A percentile compares a stretch with the other conserved stretches of the same genome.
Conservation (phyloP, 37 sponge, comb jelly and placozoan genomes). For the Ianthella basta region DNA sequence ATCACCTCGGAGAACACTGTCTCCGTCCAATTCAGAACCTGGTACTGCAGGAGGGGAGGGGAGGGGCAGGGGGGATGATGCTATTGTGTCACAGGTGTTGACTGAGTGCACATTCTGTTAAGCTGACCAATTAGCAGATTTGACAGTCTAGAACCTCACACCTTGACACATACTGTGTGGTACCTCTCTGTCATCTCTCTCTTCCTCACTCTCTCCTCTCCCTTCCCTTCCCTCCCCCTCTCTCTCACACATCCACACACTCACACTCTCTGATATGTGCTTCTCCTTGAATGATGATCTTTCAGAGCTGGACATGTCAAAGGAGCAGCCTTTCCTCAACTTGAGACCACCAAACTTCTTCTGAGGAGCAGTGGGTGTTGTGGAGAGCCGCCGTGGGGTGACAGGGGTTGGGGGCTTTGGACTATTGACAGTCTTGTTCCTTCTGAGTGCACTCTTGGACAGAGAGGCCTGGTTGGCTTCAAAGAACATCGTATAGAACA, state of each 20-base stretch:
- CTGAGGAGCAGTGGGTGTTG: not conserved
- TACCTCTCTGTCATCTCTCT: no score
- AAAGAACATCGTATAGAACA: slow-evolving; percentile 11
- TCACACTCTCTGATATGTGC: not conserved
- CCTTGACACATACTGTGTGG: no score
- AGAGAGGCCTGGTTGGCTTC: not conserved
- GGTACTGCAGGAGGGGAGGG: not conserved
- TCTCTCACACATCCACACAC: no score
- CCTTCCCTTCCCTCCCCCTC: no score
- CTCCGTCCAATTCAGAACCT: slow-evolving; percentile 26
- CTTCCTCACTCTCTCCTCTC: no score
- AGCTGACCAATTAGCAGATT: no score
- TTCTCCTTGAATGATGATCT: not conserved
- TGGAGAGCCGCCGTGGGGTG: slow-evolving; percentile 2
- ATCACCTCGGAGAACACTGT: slow-evolving; percentile 73
- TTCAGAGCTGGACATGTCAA: not conserved
- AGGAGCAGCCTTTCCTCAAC: slow-evolving; percentile 6
- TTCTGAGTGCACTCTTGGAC: not conserved
- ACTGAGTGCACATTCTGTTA: no score
- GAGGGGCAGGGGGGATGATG: no score
- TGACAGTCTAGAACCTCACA: no score
- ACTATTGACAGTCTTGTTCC: slow-evolving; percentile 3
- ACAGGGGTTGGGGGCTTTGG: slow-evolving; percentile 1
- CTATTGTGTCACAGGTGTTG: no score
- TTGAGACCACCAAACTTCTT: not conserved